Evolutionary conservation across 2,113 vertebrate genomes (phyloP).

Genomic region (Ageneiosus marmoratus): DNA sequence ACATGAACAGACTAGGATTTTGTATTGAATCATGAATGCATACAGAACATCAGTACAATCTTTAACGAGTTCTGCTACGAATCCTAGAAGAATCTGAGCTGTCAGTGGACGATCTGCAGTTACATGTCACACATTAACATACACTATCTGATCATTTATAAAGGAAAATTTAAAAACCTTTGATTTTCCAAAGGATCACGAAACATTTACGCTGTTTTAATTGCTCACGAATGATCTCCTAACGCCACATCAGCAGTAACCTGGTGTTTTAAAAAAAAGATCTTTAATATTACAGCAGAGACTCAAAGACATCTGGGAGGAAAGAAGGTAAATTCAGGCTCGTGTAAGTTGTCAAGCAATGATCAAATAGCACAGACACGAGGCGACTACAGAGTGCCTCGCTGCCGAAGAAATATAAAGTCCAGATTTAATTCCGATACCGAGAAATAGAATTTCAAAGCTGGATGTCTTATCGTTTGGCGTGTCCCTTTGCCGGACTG

Average conservation of each 20-base stretch:
- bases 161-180: background rate
- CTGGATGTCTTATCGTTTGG: conserved; percentile 95
- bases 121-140: too few relatives aligned
- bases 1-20: background rate
- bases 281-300: conserved; percentile 48
- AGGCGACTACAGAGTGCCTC: conserved; percentile 82
- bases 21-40: too few relatives aligned
- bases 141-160: background rate
- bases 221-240: background rate
- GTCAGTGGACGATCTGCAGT: background rate
- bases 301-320: conserved; percentile 67
- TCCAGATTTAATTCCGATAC: conserved; percentile 99
- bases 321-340: conserved; percentile 74
- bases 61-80: background rate
- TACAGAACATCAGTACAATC: background rate
- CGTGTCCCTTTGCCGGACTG: conserved; percentile 96
- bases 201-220: background rate
- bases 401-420: conserved; percentile 97
- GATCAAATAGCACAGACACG: conserved; percentile 84
- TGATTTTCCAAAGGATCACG: background rate
- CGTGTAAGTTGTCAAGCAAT: conserved; percentile 91
- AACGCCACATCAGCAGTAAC: background rate
- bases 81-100: background rate
- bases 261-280: background rate
- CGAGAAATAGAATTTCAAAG: conserved; percentile 99